Evolutionary conservation across 2,888 invertebrate species (phyloP), one percentile per base, ranked within the genome.

Genomic region (Lycaena phlaeas): DNA sequence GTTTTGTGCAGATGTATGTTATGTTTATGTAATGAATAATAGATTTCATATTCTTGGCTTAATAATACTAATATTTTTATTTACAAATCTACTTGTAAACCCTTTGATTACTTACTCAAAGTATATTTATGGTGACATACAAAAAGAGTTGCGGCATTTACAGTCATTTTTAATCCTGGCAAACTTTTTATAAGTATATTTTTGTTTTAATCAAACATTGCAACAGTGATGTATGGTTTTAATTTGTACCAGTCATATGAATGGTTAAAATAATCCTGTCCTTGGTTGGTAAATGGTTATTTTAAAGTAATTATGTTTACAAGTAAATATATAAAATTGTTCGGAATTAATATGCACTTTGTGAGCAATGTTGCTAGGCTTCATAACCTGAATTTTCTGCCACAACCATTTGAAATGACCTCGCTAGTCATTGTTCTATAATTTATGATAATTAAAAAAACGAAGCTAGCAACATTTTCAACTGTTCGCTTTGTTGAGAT

Each of bases 391-490:
- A 52, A 45, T 34, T 64, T 61, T 55, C 56, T 65, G 54, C 63
- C 78, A 78, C 77, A 78, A 78, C 78, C 78, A 22, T 67, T n/a
- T 75, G 49, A 65, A 59, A 76, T 76, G 75, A 76, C 73, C 74
- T 65, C 59, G 29, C 42, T 44, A 22, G 22, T 22, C 22, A 22
- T 5, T 18, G 9, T 3, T 7, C n/a, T 7, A 22, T 7, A 22
- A 22, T 7, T 18, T 10, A 14, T 17, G 18, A 6, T 5, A 38
- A 14, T 38, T 26, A n/a, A n/a, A n/a, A 12, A 12, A 10, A 10
- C 46, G 72, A 74, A 74, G 73, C 64, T 70, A 69, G 77, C 74
- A 76, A 77, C 76, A 76, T 70, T 72, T 55, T 57, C 55, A 52
- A 57, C 61, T 57, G 56, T 61, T 53, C 45, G 44, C 56, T 46